phyloP scores from a whole-genome alignment of 2,888 invertebrate species.

The Acrobasis suavella region DNA sequence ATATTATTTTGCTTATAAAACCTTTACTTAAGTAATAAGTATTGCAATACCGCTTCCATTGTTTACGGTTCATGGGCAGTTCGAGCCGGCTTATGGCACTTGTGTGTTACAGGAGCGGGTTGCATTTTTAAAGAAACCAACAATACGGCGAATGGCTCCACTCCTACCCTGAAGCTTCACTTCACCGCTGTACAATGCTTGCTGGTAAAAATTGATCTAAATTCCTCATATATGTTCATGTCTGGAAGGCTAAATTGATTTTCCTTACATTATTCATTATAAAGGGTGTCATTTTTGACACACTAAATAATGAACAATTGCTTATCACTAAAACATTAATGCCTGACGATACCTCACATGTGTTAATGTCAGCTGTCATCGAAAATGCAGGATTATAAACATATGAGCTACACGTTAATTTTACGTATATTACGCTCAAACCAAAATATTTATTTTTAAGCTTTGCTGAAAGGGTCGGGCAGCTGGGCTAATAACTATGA shows the following conservation, averaged over 20 bases:
- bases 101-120: constrained; percentile 33
- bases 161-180: constrained; percentile 15
- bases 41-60: constrained; percentile 13
- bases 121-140: constrained; percentile 47
- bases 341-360: constrained; percentile 10
- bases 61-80: not conserved
- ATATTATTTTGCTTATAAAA: no score
- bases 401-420: constrained; percentile 44
- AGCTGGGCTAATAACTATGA: constrained; percentile 25
- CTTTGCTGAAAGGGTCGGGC: constrained; percentile 28
- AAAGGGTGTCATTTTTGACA: not conserved
- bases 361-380: constrained; percentile 64
- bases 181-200: constrained; percentile 15
- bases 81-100: constrained; percentile 36
- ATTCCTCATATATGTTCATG: not conserved
- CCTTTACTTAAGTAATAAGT: no score
- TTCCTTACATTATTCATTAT: not conserved
- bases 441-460: constrained; percentile 58
- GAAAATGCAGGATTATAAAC: constrained; percentile 49
- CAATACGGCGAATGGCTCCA: constrained; percentile 25
- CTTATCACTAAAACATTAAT: not conserved
- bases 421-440: constrained; percentile 49
- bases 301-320: no score
- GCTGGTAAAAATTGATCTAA: constrained; percentile 29
- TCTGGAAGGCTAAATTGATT: not conserved